Base-by-base conservation (phyloP, 2,888 invertebrate species). In the Allygus modestus region DNA sequence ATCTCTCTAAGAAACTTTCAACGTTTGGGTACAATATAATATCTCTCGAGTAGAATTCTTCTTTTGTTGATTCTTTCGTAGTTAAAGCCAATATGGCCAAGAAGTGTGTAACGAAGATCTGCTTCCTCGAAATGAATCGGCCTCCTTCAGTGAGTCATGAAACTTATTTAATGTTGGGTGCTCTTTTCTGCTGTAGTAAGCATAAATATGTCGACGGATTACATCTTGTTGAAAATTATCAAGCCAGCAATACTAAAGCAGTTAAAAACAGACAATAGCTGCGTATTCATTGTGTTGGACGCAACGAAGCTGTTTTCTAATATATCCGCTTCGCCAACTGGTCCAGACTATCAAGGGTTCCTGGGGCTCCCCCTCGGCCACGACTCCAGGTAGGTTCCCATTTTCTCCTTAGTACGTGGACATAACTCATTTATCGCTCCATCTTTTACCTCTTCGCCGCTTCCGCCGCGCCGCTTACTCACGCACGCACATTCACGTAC, bases 61-160 rank as follows among this genome's bases (percentile, higher is more conserved):
- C 46, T 65, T 23, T 20, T n/a, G 31, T 71, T 71, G 12, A 61
- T 0, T 17, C 20, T 65, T 28, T 81, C 0, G 28, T 46, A 84
- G 17, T 61, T n/a, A 69, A 84, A 84, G n/a, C 84, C 84, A 31
- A 84, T 79, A 17, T 77, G 43, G 28, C n/a, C 46, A 46, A 46
- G 46, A 46, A 46, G 46, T 46, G 17, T 17, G 46, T 46, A 46
- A 15, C 46, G 46, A 46, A 17, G 17, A 46, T 46, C 17, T 46
- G 15, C 46, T 46, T 17, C 17, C 46, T 46, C 17, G 17, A 46
- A 46, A 46, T 46, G 12, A 46, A 46, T 46, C 46, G 9, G 46
- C 46, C 46, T 46, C 46, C 46, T 46, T 46, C 46, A 46, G 46
- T 46, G 46, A 46, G 12, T 9, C 46, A 46, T 46, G 46, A 4